Base-by-base conservation (phyloP, 2,113 vertebrate species). In the Nansenia antarctica region DNA sequence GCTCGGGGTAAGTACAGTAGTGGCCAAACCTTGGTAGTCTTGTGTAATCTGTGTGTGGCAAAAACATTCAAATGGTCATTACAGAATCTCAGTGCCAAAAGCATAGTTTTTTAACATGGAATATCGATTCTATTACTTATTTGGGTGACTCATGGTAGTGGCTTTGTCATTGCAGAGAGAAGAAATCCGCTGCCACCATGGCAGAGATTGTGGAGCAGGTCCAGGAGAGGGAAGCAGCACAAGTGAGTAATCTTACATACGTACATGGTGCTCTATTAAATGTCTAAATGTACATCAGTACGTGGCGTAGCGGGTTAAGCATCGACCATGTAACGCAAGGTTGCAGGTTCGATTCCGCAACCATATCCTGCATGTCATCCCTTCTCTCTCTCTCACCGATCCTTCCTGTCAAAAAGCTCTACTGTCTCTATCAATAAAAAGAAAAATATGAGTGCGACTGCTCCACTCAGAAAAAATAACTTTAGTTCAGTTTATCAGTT, bases 161-260 rank as follows among this genome's bases (percentile, higher is more conserved):
- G 78, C 27, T 78, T 32, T 74, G 31, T 62, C 27, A 52, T 54
- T 79, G 55, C 80, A 92, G 90, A 65, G 80, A 82, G 61, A 98
- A 94, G 86, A 94, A 94, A 83, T 91, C 93, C 54, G 20, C 45
- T 15, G 20, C 45, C 29, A 97, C 96, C 0, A 90, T 98, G 86
- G 95, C 95, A 3, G 96, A 98, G 76, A 97, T 98, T 53, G 96
- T 98, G 65, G 96, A 98, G 76, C 96, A 98, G 84, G 92, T 92
- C 35, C 95, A 98, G 82, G 96, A 98, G 84, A 94, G 94, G 88
- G 96, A 97, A 80, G 92, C 94, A 54, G 87, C 89, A 67, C 29
- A 75, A 53, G 91, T 93, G 74, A 88, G 87, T 74, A 31, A 32
- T 24, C 26, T 64, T 11, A 9, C 3, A 34, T 53, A 7, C 9